Evolutionary conservation across 2,888 invertebrate genomes (phyloP).

Genomic region (Gymnoscelis rufifasciata): DNA sequence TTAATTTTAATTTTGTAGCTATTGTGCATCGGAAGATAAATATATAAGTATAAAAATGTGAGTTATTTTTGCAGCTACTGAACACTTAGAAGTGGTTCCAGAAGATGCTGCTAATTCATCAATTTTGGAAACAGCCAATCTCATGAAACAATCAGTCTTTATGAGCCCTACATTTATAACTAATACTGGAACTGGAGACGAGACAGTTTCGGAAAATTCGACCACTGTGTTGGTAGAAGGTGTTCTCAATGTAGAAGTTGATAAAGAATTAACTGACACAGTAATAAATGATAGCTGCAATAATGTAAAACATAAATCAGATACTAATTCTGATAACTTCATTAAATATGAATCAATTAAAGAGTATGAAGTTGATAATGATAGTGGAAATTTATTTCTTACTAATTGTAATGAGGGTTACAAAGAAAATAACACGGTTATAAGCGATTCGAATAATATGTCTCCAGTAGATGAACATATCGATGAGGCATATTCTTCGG

Average conservation of each 20-base stretch:
- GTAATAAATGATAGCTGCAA: neutral
- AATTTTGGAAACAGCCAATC: constrained; percentile 61
- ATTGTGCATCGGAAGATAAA: too few relatives aligned
- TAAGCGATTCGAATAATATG: constrained; percentile 11
- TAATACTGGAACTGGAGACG: constrained; percentile 36
- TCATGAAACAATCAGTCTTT: constrained; percentile 64
- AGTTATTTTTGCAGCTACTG: neutral
- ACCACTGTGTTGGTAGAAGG: constrained; percentile 2
- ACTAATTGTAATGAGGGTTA: constrained; percentile 8
- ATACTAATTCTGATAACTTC: constrained; percentile 3
- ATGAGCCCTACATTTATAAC: constrained; percentile 62
- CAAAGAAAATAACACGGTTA: neutral
- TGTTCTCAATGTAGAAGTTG: neutral
- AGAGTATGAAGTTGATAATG: constrained; percentile 20
- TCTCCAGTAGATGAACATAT: constrained; percentile 15
- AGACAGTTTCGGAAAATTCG: constrained; percentile 20
- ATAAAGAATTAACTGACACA: neutral
- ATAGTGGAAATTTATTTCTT: constrained; percentile 15
- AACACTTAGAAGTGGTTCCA: neutral
- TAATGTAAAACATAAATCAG: neutral
- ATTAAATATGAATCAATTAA: constrained; percentile 12
- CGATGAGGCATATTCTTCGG: constrained; percentile 23
- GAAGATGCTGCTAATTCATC: constrained; percentile 38
- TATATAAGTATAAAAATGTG: too few relatives aligned
- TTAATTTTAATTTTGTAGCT: too few relatives aligned